Base-by-base conservation (phyloP, 2,113 vertebrate genomes). In the Rhagologus leucostigma region DNA sequence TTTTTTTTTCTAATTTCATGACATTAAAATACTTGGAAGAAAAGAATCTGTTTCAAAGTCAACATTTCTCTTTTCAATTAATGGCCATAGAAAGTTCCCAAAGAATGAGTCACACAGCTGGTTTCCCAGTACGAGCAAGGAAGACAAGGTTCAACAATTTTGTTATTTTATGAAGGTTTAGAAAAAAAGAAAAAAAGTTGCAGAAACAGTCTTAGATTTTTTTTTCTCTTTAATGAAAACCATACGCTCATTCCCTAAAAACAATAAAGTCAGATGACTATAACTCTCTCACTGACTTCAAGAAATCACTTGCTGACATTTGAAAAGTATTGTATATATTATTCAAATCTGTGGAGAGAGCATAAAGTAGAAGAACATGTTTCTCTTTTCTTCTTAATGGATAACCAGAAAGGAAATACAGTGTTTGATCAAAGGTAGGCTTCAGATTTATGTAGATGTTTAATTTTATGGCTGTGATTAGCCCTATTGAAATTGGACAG, bases 41-140 rank as follows among this genome's bases (percentile, higher is more conserved):
- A 85, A 70, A 73, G 20, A 67, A 22, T 78, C 59, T 73, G 7
- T 89, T 95, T 94, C 62, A 86, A 90, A 90, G 83, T 96, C 71
- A 91, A 46, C 44, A 42, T 91, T 92, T 84, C 76, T 87, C 84
- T 42, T 75, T 91, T 94, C 63, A 65, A 3, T 85, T 95, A 83
- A 87, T 83, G 42, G 26, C 46, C 53, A 7, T 67, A 95, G 78
- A 79, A 95, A 87, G 87, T 95, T 97, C 87, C 67, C 27, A 69
- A 93, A 73, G 74, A 83, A 63, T 96, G 95, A 96, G 91, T 96
- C 96, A 95, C 30, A 32, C 62, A 83, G 70, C 74, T 94, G 78
- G 60, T 73, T 97, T 91, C 52, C 46, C 63, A 83, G 74, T 75
- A 94, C 96, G 81, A 91, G 19, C 50, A 73, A 80, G 71, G 62